Evolutionary conservation across 64 coral and sea anemone genomes (phyloP), one percentile per base, ranked within the genome.

Genomic region (Porites lutea): DNA sequence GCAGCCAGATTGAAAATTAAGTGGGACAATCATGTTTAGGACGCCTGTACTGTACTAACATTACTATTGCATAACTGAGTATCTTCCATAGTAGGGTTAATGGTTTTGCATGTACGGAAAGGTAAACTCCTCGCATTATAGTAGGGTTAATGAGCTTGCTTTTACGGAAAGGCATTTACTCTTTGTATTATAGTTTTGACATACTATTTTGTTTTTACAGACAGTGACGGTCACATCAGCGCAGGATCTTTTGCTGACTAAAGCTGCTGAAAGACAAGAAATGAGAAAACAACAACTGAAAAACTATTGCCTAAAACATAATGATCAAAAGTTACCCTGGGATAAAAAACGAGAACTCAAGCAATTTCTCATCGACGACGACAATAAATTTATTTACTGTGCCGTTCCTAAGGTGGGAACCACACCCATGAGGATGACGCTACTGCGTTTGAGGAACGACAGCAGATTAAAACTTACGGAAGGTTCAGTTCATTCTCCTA

Each of bases 341-440:
- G 8, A 59, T 11, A 37, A 9, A 18, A 61, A 44, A 81, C 54
- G 15, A 81, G 14, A 46, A 11, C 78, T 81, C 22, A 14, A 13
- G 9, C 55, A 81, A 16, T 60, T 81, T 47, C 78, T 81, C 3
- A 2, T 81, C 37, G 78, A 81, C 78, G 78, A 81, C 46, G 57
- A 81, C 12, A 63, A 81, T 23, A 81, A 69, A 67, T 86, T 52
- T 52, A 86, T 86, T 71, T 86, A 86, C 51, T 86, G 82, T 44
- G 16, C 67, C 45, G 64, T 86, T 70, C 82, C 82, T 2, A 86
- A 86, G 19, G 63, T n/a, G 19, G 82, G 63, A 7, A 86, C 45
- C 51, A 86, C 82, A 12, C 63, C 62, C 37, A 6, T 67, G 18
- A 86, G 51, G 63, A 71, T 52, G 59, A 86, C 64, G 37, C 46